These are phyloP conservation scores for Macaria liturata DNA, from an alignment of 2,888 invertebrate genomes.

Conservation along the genomic window DNA sequence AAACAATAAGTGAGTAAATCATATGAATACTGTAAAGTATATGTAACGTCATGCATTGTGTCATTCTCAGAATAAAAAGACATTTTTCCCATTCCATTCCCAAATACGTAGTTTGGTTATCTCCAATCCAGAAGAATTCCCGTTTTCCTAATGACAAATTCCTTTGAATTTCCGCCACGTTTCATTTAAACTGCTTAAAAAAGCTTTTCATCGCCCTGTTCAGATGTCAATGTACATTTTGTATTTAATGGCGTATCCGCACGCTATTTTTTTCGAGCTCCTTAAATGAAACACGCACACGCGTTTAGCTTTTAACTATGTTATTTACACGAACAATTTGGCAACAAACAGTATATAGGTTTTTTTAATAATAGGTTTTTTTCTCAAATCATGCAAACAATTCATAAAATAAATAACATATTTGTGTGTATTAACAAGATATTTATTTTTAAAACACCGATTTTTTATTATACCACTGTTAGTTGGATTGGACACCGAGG, in stretches of 20 bases:
- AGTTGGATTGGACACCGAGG: no score
- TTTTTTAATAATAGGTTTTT: no score
- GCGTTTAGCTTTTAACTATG: slow-evolving; percentile 13
- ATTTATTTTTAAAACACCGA: no score
- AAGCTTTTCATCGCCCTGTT: slow-evolving; percentile 34
- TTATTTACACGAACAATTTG: slow-evolving; percentile 11
- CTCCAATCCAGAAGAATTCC: slow-evolving; percentile 19
- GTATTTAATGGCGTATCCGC: slow-evolving; percentile 29
- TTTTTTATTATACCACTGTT: no score
- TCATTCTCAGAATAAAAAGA: slow-evolving; percentile 4
- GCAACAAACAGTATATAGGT: no score
- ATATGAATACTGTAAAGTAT: no score
- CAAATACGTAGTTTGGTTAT: slow-evolving; percentile 21
- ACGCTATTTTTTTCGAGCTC: slow-evolving; percentile 23
- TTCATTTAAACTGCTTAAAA: slow-evolving; percentile 30
- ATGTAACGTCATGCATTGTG: no score
- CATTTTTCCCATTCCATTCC: slow-evolving; percentile 8
- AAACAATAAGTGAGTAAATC: no score
- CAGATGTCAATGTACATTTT: slow-evolving; percentile 32
- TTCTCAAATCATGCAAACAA: no score
- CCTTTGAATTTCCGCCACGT: slow-evolving; percentile 28
- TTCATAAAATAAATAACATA: no score
- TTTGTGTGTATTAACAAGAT: no score
- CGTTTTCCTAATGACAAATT: slow-evolving; percentile 30
- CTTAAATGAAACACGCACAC: slow-evolving; percentile 21